Conservation (phyloP, 2,113 vertebrate species). For the Castor canadensis region DNA sequence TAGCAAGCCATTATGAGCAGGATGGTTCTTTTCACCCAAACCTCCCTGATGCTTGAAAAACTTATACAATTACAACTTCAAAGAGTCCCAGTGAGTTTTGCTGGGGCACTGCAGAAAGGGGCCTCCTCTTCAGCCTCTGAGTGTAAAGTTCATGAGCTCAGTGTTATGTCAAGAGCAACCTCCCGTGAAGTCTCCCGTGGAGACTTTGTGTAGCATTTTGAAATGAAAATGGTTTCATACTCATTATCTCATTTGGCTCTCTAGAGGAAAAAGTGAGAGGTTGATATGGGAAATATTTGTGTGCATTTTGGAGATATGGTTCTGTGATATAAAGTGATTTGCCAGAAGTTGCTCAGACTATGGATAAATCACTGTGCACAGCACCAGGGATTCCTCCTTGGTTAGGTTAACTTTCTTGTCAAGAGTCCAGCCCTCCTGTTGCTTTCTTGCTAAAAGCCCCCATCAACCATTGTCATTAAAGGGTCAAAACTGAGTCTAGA, state of each 20-base stretch:
- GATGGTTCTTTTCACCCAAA: not conserved
- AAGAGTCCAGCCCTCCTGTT: not conserved
- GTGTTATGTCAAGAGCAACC: not conserved
- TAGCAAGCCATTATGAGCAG: not conserved
- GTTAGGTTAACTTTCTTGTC: not conserved
- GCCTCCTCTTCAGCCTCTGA: not conserved
- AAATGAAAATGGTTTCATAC: not conserved
- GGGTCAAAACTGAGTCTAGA: not conserved
- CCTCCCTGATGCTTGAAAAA: not conserved
- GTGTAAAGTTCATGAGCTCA: not conserved
- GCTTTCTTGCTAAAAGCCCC: not conserved
- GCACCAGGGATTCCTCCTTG: not conserved
- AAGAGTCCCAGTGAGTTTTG: not conserved
- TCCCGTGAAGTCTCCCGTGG: too few relatives aligned
- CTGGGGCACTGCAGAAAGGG: not conserved
- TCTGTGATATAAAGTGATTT: not conserved
- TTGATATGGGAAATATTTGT: not conserved
- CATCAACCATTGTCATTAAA: not conserved
- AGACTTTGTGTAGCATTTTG: not conserved
- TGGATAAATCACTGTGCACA: not conserved
- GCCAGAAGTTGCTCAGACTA: too few relatives aligned
- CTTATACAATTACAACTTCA: not conserved
- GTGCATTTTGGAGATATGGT: not conserved
- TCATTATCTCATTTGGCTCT: not conserved
- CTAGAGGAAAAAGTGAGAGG: not conserved